These are phyloP conservation scores for Apamea sordens DNA, from an alignment of 2,888 invertebrate species.

Conservation along the genomic window DNA sequence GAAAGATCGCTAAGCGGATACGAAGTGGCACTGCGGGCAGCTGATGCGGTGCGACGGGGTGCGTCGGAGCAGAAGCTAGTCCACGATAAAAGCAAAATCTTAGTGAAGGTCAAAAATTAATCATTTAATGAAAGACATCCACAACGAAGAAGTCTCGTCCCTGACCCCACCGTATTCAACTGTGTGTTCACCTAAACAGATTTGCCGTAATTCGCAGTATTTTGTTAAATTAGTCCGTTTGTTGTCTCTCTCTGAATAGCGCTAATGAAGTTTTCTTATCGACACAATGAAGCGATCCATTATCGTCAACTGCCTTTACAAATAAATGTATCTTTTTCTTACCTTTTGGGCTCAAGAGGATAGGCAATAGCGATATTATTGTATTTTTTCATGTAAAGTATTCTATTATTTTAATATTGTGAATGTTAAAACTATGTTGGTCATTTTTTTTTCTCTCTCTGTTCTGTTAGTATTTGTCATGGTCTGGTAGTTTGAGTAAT, in stretches of 20 bases:
- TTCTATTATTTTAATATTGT: no score
- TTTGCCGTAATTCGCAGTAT: conserved; percentile 56
- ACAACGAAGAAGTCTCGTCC: conserved; percentile 20
- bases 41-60: background rate
- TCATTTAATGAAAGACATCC: conserved; percentile 5
- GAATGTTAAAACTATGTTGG: no score
- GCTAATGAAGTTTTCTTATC: conserved; percentile 64
- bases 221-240: conserved; percentile 64
- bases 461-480: no score
- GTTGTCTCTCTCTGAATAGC: conserved; percentile 58
- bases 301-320: conserved; percentile 39
- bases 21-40: background rate
- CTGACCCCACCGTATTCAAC: conserved; percentile 12
- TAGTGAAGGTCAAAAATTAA: background rate
- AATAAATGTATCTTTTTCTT: conserved; percentile 19
- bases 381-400: background rate
- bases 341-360: background rate
- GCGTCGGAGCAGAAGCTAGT: background rate
- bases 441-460: no score
- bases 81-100: background rate
- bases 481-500: no score
- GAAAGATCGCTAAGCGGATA: background rate
- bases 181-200: conserved; percentile 43
- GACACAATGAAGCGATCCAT: conserved; percentile 45
- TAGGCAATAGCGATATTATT: background rate